Evolutionary conservation across 2,888 invertebrate genomes (phyloP).

Genomic region (Sesia bembeciformis): DNA sequence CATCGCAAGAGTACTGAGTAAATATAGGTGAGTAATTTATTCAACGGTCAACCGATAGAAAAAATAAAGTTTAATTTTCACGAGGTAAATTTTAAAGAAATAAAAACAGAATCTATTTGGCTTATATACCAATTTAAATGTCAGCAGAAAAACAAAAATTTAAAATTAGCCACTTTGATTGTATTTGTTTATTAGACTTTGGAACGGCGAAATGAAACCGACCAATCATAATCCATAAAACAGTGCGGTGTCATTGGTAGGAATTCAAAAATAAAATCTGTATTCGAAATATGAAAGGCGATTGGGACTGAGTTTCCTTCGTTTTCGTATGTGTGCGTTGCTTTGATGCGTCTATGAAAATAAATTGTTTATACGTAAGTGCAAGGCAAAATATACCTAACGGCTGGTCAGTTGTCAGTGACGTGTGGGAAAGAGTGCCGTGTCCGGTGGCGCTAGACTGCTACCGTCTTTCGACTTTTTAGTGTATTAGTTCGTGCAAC

Average conservation of each 20-base stretch:
- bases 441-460: conserved; percentile 32
- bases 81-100: too few species aligned
- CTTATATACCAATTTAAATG: background rate
- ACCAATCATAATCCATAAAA: conserved; percentile 4
- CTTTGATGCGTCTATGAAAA: conserved; percentile 54
- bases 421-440: conserved; percentile 48
- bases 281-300: conserved; percentile 10
- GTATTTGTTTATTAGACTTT: conserved; percentile 7
- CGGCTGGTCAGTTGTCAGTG: conserved; percentile 66
- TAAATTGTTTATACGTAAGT: conserved; percentile 56
- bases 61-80: too few species aligned
- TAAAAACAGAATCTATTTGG: too few species aligned
- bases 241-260: conserved; percentile 23
- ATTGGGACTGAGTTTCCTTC: conserved; percentile 1
- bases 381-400: conserved; percentile 47
- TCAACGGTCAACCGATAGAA: too few species aligned
- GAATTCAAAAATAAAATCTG: conserved; percentile 35
- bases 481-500: conserved; percentile 29
- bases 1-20: too few species aligned
- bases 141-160: background rate
- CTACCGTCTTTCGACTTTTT: conserved; percentile 21
- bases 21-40: too few species aligned
- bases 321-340: conserved; percentile 5
- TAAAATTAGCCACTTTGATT: background rate
- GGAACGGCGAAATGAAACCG: conserved; percentile 5